Evolutionary conservation across 2,797 vertebrate genomes (phyloP).

Genomic region (Rhodeus uyekii): DNA sequence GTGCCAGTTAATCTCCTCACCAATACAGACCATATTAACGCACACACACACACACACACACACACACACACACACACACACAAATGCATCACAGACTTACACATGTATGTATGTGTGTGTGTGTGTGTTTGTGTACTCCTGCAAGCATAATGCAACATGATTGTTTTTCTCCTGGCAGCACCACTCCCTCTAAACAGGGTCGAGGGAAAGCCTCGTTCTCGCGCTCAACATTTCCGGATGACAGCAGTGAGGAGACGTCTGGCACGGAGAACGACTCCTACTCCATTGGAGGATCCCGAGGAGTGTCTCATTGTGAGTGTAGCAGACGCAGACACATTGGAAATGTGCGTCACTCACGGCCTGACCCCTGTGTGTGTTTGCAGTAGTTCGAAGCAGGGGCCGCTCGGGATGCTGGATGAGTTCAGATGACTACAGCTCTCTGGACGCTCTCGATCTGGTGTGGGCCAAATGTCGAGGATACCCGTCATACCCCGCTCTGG

Average conservation of each 20-base stretch:
- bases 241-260: conserved; percentile 98
- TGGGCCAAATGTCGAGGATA: conserved; percentile 99
- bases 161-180: conserved; percentile 73
- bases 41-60: no score
- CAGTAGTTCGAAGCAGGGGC: conserved; percentile 90
- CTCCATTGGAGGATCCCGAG: conserved; percentile 88
- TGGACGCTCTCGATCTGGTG: conserved; percentile 95
- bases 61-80: no score
- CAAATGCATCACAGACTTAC: no score
- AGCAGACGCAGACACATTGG: not conserved
- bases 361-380: conserved; percentile 2
- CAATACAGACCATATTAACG: no score
- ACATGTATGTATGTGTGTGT: no score
- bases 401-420: conserved; percentile 91
- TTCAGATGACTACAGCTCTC: conserved; percentile 90
- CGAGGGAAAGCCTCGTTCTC: conserved; percentile 95
- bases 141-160: not conserved
- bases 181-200: conserved; percentile 96
- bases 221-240: conserved; percentile 91
- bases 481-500: conserved; percentile 96
- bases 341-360: no score
- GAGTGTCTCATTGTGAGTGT: conserved; percentile 85
- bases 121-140: no score
- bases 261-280: conserved; percentile 98
- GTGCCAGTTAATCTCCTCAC: no score